Evolutionary conservation across 2,113 vertebrate species (phyloP), one percentile per base, ranked within the genome.

Genomic region (Sterna hirundo): DNA sequence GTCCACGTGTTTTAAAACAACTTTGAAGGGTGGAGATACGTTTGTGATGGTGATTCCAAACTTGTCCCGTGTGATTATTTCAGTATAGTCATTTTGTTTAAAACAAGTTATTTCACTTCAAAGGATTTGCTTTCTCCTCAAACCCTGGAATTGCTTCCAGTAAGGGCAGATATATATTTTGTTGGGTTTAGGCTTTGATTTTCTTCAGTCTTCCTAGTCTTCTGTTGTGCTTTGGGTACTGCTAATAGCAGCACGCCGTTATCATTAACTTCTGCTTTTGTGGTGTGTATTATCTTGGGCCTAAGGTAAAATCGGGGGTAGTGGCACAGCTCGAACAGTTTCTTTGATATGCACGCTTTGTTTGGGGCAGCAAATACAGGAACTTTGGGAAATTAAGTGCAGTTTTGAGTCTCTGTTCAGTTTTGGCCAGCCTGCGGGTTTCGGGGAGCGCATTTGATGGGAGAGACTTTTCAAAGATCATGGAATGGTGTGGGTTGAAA

Each of bases 1-100:
- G 14, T 27, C 42, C 26, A 2, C 0, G 0, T 3, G 21, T 64
- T 64, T 82, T 18, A 30, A 57, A 79, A 38, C 57, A 44, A 0
- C 44, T 68, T 9, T 13, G 32, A 51, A 32, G 47, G 69, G 8
- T 7, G 3, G 23, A 6, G 60, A 2, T 70, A 11, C 15, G 5
- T 62, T 71, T 70, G 19, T 51, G 54, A 17, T 34, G 46, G 22
- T 0, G 18, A 10, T 76, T 75, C 44, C n/a, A 4, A 85, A 19
- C 34, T 32, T 26, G 23, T 13, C 9, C 10, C 1, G 2, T 29
- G 15, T 52, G 42, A 8, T 74, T 54, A 7, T 38, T 80, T 85
- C 40, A 51, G 25, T 32, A 3, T 19, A 25, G 13, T 64, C 8
- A 18, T 85, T 90, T n/a, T 69, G 19, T 75, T 93, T 29, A 51